These are phyloP conservation scores for Labroides dimidiatus DNA, from an alignment of 2,797 vertebrate species.

Conservation along the genomic window DNA sequence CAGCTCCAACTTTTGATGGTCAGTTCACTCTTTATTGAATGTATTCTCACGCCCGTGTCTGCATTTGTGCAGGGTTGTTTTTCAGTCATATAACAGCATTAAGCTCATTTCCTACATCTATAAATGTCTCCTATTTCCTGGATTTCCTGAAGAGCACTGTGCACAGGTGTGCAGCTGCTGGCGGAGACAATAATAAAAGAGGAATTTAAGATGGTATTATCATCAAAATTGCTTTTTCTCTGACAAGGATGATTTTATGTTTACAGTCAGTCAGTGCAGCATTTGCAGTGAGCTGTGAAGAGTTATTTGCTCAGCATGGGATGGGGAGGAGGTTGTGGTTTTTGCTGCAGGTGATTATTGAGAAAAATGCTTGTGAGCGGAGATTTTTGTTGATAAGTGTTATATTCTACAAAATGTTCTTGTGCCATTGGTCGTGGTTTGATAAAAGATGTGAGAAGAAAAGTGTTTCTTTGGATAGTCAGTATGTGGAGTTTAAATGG, in stretches of 20 bases:
- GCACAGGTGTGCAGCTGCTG: constrained; percentile 18
- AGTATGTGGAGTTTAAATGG: constrained; percentile 23
- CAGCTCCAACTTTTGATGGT: constrained; percentile 38
- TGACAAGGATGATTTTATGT: constrained; percentile 38
- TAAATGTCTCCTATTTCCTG: constrained; percentile 43
- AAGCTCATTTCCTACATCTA: constrained; percentile 52
- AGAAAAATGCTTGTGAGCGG: constrained; percentile 27
- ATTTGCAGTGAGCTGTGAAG: constrained; percentile 21
- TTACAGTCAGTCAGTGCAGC: constrained; percentile 51
- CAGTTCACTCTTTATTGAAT: constrained; percentile 71
- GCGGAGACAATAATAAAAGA: constrained; percentile 27
- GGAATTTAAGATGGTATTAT: constrained; percentile 44
- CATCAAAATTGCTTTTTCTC: constrained; percentile 44
- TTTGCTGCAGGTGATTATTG: constrained; percentile 21
- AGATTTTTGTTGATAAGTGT: constrained; percentile 44
- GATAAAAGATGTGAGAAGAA: constrained; percentile 50
- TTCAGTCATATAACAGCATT: constrained; percentile 33
- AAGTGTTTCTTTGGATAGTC: constrained; percentile 41
- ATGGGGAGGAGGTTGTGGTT: neutral
- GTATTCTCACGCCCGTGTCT: constrained; percentile 56
- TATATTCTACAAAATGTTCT: constrained; percentile 46
- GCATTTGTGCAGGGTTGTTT: constrained; percentile 34
- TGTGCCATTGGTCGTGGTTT: constrained; percentile 57
- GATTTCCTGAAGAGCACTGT: constrained; percentile 44
- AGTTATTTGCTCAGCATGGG: constrained; percentile 6